Base-by-base conservation (phyloP, 1,140 invertebrate species). In the Glossosoma conforme region DNA sequence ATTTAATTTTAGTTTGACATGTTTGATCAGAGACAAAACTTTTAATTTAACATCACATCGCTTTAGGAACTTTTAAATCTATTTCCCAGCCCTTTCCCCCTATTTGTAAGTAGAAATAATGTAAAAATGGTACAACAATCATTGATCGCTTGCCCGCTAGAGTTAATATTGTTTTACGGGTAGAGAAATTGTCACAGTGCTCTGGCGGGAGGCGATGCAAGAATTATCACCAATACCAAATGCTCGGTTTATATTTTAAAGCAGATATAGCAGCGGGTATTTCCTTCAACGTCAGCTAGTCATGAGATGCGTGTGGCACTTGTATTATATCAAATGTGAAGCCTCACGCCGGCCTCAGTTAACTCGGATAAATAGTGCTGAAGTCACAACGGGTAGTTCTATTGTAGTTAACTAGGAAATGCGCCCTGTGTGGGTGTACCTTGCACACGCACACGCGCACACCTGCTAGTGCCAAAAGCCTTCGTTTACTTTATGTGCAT, bases 391-490 rank as follows among this genome's bases (percentile, higher is more conserved):
- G 56, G 56, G 48, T 58, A 50, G 44, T 44, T 52, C 54, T 54
- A 35, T 58, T 58, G 49, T 58, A 58, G 44, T 54, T 50, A 40
- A 44, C 48, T 58, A 54, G 51, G 36, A 44, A 46, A 37, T 37
- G 20, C 10, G 21, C 53, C 48, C 52, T 48, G 40, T 52, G 30
- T 10, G 11, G 15, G 30, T 51, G 51, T 22, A 32, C 40, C 47
- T n/a, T n/a, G n/a, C n/a, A n/a, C n/a, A n/a, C n/a, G 47, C 44
- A 48, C 52, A 54, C 56, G 47, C 44, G 52, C 52, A 54, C 56
- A 58, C 56, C 43, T 53, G 52, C 56, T 58, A 54, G 56, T 58
- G 56, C 56, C 56, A 58, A 58, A 58, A 54, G 50, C 47, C 56
- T 48, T 49, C 38, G 41, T 43, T 58, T 58, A 50, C 51, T 54